phyloP scores from a whole-genome alignment of 2,797 vertebrate species.

The Choloepus didactylus region DNA sequence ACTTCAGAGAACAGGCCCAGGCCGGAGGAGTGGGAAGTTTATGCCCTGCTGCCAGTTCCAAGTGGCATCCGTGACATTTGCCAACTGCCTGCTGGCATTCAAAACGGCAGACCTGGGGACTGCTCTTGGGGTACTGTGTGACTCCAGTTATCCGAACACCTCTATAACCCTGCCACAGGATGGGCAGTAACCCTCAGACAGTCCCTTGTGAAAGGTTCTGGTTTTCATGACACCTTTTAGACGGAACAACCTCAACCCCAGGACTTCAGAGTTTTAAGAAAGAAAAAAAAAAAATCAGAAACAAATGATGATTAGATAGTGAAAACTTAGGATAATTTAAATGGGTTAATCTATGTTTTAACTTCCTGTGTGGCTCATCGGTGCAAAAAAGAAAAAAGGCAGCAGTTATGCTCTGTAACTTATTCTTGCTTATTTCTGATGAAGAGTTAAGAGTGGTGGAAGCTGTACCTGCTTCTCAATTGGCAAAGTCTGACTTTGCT shows the following conservation, averaged over 20 bases:
- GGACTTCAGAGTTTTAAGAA: too few relatives aligned
- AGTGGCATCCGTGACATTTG: fast-evolving
- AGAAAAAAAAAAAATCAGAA: too few relatives aligned
- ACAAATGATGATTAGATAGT: too few relatives aligned
- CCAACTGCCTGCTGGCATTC: fast-evolving
- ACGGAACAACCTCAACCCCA: fast-evolving
- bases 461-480: conserved; percentile 40
- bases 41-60: fast-evolving
- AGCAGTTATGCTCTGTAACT: background rate
- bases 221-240: background rate
- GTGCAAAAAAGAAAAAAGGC: background rate
- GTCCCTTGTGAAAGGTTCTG: fast-evolving
- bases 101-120: fast-evolving
- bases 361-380: conserved; percentile 52
- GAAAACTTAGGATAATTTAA: background rate
- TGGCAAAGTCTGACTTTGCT: background rate
- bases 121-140: fast-evolving
- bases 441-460: background rate
- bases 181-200: fast-evolving
- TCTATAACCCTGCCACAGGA: fast-evolving
- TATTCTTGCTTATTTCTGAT: conserved; percentile 42
- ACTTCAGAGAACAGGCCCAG: background rate
- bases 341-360: background rate
- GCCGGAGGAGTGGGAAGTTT: fast-evolving
- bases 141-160: fast-evolving